Percentiles rank a stretch among this genome's conserved stretches.
Conservation (phyloP, 2,888 invertebrate genomes). For the Nebria salina region DNA sequence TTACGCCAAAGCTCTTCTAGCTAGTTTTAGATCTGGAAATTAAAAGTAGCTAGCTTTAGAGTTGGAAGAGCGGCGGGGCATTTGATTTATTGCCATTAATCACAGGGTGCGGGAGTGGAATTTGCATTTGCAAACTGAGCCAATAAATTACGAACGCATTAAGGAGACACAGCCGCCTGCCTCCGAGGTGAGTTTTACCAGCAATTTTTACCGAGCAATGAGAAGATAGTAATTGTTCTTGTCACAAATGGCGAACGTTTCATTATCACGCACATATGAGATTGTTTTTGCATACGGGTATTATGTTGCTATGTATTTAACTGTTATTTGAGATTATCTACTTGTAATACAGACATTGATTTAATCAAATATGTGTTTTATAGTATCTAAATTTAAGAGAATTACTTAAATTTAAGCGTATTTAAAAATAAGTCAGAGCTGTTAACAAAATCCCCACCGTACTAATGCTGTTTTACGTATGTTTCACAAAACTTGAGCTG, state of each 20-base stretch:
- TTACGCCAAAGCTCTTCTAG: slow-evolving; percentile 50
- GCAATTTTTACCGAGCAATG: slow-evolving; percentile 22
- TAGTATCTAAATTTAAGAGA: background rate
- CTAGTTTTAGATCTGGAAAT: slow-evolving; percentile 35
- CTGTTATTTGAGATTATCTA: background rate
- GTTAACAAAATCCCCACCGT: background rate
- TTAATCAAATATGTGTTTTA: background rate
- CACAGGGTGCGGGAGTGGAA: slow-evolving; percentile 45
- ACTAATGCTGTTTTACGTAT: background rate
- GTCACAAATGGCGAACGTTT: slow-evolving; percentile 32
- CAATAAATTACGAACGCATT: slow-evolving; percentile 46
- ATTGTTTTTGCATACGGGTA: slow-evolving; percentile 24
- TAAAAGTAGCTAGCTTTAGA: slow-evolving; percentile 35
- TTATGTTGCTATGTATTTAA: background rate
- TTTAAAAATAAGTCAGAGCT: no score
- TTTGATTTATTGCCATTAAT: slow-evolving; percentile 46
- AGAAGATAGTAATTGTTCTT: slow-evolving; percentile 36
- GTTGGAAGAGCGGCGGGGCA: slow-evolving; percentile 6
- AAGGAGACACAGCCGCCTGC: slow-evolving; percentile 38
- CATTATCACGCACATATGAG: slow-evolving; percentile 21
- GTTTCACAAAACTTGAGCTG: slow-evolving; percentile 8
- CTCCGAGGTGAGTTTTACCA: slow-evolving; percentile 37
- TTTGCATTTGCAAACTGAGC: slow-evolving; percentile 46
- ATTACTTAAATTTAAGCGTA: no score
- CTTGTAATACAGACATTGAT: background rate